Conservation (phyloP, 2,888 invertebrate species). For the Catocala nupta region DNA sequence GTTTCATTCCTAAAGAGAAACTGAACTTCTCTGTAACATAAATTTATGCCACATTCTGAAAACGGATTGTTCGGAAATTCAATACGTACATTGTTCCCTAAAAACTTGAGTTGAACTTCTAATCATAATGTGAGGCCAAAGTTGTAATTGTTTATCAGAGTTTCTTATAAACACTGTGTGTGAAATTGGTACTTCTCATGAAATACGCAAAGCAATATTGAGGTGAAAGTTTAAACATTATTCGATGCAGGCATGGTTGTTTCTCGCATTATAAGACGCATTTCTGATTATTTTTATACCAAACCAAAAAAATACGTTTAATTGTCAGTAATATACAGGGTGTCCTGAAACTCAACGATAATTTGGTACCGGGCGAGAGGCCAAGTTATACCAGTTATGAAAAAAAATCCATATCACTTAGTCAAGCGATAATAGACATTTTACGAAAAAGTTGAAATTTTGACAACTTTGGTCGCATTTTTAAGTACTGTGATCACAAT, state of each 20-base stretch:
- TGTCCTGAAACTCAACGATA: too few species aligned
- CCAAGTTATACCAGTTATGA: too few species aligned
- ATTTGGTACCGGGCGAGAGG: too few species aligned
- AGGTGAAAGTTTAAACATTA: background rate
- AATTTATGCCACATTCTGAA: background rate
- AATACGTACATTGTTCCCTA: slow-evolving; percentile 11
- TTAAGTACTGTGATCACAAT: too few species aligned
- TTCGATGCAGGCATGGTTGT: slow-evolving; percentile 18
- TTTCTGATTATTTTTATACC: too few species aligned
- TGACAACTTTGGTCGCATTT: too few species aligned
- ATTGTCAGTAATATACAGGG: too few species aligned
- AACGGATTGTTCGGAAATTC: background rate
- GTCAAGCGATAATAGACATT: too few species aligned
- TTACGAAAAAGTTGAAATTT: too few species aligned
- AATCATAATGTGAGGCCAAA: background rate
- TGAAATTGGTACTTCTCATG: background rate
- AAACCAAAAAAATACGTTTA: too few species aligned
- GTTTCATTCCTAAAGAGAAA: too few species aligned
- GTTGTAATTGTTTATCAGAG: background rate
- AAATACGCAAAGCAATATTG: background rate
- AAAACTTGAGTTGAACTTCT: slow-evolving; percentile 2
- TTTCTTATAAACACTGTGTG: background rate
- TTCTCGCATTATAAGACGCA: background rate
- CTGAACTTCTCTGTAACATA: background rate
- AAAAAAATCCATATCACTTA: too few species aligned